A percentile compares a stretch with the other conserved stretches of the same genome.
Conservation (phyloP, 2,888 invertebrate genomes). For the Nematopogon swammerdamellus region DNA sequence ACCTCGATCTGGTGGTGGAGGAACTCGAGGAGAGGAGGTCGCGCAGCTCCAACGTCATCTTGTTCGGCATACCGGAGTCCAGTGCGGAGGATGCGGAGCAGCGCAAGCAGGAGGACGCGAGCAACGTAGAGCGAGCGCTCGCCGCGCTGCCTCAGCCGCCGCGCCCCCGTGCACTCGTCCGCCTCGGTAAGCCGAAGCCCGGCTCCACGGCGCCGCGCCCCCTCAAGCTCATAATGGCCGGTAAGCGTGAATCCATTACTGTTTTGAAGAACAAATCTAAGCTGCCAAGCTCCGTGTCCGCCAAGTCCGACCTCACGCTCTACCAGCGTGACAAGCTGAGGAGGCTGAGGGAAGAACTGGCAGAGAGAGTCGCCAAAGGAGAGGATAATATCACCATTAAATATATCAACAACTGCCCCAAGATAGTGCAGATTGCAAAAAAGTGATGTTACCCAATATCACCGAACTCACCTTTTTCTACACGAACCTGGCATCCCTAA, state of each 20-base stretch:
- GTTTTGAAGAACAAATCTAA: background rate
- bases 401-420: background rate
- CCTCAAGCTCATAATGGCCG: conserved; percentile 1
- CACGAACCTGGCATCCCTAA: background rate
- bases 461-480: background rate
- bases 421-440: background rate
- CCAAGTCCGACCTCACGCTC: background rate
- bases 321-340: background rate
- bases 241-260: background rate
- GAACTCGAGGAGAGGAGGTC: background rate
- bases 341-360: background rate
- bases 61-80: too few relatives aligned
- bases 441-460: background rate
- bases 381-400: background rate
- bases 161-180: background rate
- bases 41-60: background rate
- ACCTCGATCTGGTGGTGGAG: background rate
- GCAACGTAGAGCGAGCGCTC: background rate
- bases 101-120: background rate
- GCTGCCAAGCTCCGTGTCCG: background rate
- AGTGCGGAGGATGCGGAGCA: background rate
- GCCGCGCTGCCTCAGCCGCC: background rate
- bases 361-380: background rate
- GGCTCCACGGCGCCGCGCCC: background rate
- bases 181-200: background rate